phyloP scores from a whole-genome alignment of 2,888 invertebrate species.

The Ectropis crepuscularia region DNA sequence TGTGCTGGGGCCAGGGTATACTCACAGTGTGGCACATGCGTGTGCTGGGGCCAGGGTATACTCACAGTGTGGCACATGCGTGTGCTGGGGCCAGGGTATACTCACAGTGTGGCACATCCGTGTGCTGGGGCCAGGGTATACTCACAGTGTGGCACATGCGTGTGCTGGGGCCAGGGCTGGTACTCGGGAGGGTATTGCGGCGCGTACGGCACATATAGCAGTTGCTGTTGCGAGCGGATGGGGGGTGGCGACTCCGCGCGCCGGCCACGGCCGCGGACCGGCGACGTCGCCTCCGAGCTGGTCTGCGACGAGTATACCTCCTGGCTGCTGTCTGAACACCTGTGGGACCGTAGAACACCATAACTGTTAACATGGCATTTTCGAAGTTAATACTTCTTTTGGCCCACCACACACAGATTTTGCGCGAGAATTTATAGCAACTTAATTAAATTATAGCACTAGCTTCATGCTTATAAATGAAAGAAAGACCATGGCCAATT shows the following conservation, averaged over 20 bases:
- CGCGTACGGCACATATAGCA: conserved; percentile 89
- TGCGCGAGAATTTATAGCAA: too few relatives aligned
- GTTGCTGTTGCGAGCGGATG: conserved; percentile 87
- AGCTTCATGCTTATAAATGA: too few relatives aligned
- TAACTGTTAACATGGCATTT: too few relatives aligned
- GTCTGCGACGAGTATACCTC: conserved; percentile 79
- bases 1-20: too few relatives aligned
- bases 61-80: background rate
- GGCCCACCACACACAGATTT: too few relatives aligned
- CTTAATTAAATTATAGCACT: too few relatives aligned
- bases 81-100: too few relatives aligned
- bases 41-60: background rate
- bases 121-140: background rate
- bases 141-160: conserved; percentile 12
- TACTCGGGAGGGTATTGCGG: conserved; percentile 73
- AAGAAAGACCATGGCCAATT: too few relatives aligned
- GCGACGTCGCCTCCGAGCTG: conserved; percentile 79
- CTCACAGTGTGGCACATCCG: too few relatives aligned
- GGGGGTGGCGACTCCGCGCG: conserved; percentile 90
- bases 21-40: too few relatives aligned
- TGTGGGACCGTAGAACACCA: conserved; percentile 45
- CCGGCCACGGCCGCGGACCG: conserved; percentile 71
- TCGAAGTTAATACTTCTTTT: too few relatives aligned
- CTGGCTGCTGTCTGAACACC: conserved; percentile 78
- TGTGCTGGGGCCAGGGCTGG: conserved; percentile 53